phyloP scores from a whole-genome alignment of 2,888 invertebrate species.

The Diplolepis rosae region DNA sequence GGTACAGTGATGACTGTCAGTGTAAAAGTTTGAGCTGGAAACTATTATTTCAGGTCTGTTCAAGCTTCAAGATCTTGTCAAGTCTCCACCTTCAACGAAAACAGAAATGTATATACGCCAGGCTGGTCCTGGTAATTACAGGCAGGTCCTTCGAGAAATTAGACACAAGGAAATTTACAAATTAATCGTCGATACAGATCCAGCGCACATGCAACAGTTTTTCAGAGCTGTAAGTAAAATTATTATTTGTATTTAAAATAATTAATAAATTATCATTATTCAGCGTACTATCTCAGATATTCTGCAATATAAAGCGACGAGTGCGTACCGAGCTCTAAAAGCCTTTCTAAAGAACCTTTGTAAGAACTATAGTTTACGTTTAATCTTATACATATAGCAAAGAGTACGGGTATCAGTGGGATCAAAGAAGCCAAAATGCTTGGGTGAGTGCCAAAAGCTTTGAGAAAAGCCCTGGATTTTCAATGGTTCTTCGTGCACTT shows the following conservation, averaged over 20 bases:
- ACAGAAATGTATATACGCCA: slow-evolving; percentile 87
- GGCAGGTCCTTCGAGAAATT: slow-evolving; percentile 84
- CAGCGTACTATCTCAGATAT: neutral
- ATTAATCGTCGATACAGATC: slow-evolving; percentile 91
- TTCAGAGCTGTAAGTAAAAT: slow-evolving; percentile 88
- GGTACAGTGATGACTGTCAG: too few relatives aligned
- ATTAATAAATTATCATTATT: neutral
- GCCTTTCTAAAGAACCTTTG: neutral
- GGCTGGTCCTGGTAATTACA: slow-evolving; percentile 81
- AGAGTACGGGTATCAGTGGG: slow-evolving; percentile 1
- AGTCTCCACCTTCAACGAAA: slow-evolving; percentile 80
- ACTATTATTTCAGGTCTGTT: slow-evolving; percentile 81
- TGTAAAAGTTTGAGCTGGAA: too few relatives aligned
- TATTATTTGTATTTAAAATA: neutral
- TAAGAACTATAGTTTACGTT: neutral
- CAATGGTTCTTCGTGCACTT: slow-evolving; percentile 3
- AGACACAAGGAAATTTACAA: slow-evolving; percentile 91
- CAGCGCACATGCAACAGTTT: slow-evolving; percentile 85
- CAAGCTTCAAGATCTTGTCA: slow-evolving; percentile 88
- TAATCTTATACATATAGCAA: slow-evolving; percentile 18
- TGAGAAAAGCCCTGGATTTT: neutral
- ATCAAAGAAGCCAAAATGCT: slow-evolving; percentile 24
- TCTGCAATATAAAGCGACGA: neutral
- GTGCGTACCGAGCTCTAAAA: neutral
- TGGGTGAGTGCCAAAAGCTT: slow-evolving; percentile 8